These are phyloP conservation scores for Acanthochromis polyacanthus DNA, from an alignment of 2,113 vertebrate genomes.

Conservation along the genomic window DNA sequence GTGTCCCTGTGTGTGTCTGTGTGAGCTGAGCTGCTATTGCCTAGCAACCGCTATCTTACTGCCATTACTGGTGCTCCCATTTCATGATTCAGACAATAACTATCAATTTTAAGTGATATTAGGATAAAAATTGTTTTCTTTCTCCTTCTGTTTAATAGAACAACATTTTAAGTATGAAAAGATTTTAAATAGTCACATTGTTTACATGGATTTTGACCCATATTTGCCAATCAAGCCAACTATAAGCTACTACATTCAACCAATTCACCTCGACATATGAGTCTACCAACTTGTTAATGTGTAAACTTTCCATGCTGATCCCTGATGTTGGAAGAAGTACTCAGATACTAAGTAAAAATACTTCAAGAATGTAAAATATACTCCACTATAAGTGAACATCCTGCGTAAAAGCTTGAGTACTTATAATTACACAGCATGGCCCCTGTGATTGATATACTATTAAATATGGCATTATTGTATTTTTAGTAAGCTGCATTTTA, in stretches of 20 bases:
- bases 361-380: no score
- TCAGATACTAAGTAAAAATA: not conserved
- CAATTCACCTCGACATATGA: not conserved
- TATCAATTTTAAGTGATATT: not conserved
- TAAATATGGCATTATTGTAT: not conserved
- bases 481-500: not conserved
- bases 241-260: not conserved
- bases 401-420: not conserved
- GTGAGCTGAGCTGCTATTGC: slow-evolving; percentile 68
- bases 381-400: not conserved
- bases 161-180: not conserved
- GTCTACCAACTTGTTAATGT: not conserved
- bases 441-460: not conserved
- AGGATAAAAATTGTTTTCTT: not conserved
- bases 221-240: not conserved
- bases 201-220: not conserved
- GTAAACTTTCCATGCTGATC: not conserved
- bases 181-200: not conserved
- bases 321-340: not conserved
- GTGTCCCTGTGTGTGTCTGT: slow-evolving; percentile 66
- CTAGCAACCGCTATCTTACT: slow-evolving; percentile 68
- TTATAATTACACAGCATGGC: not conserved
- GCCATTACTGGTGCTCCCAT: slow-evolving; percentile 28
- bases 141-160: not conserved
- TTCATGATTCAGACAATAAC: not conserved